phyloP scores from a whole-genome alignment of 2,113 vertebrate genomes.

The Rhinoderma darwinii region DNA sequence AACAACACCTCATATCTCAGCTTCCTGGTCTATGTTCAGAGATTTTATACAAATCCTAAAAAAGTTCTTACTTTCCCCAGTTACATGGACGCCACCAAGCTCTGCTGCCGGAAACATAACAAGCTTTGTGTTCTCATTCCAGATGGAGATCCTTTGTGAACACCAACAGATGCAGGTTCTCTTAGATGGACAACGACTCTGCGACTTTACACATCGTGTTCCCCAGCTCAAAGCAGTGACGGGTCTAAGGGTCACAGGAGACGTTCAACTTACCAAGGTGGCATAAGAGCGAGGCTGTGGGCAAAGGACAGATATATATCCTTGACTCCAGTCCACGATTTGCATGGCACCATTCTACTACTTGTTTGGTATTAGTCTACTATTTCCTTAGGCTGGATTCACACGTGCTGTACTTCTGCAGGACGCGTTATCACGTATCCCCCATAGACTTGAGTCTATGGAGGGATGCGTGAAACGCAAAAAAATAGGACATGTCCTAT shows the following conservation, averaged over 20 bases:
- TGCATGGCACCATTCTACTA: neutral
- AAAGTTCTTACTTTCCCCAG: neutral
- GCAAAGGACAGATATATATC: neutral
- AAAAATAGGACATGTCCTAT: too few species aligned
- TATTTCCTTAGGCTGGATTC: too few species aligned
- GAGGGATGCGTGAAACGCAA: too few species aligned
- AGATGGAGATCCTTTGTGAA: conserved; percentile 92
- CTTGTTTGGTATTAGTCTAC: neutral
- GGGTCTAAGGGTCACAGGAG: conserved; percentile 80
- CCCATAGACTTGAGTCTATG: too few species aligned
- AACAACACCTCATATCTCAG: too few species aligned
- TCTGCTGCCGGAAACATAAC: neutral
- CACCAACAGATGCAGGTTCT: conserved; percentile 90
- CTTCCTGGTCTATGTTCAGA: too few species aligned
- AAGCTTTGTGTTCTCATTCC: conserved; percentile 40
- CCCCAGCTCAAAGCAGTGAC: conserved; percentile 78
- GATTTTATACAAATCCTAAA: too few species aligned
- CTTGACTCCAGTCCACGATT: neutral
- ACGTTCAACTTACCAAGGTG: conserved; percentile 88
- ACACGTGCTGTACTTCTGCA: too few species aligned
- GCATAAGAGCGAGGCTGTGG: conserved; percentile 70
- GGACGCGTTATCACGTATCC: too few species aligned
- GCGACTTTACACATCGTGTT: conserved; percentile 83
- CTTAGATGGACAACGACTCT: conserved; percentile 87
- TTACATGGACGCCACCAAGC: neutral